phyloP scores from a whole-genome alignment of 2,888 invertebrate species.

The Amiota mariae region DNA sequence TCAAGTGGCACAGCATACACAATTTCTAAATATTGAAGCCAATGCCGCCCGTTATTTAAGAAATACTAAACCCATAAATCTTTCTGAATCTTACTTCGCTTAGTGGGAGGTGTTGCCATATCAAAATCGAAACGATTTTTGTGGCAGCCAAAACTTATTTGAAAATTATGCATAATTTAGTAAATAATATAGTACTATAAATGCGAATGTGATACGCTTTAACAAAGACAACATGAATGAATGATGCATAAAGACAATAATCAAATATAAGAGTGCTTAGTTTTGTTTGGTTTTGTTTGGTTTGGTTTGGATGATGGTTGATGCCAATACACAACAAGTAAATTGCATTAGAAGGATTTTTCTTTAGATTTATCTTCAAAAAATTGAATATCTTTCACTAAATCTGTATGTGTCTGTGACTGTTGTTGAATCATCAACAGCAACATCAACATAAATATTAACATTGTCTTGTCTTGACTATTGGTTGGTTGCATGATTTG shows the following conservation, averaged over 20 bases:
- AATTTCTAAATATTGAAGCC: no score
- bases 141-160: slow-evolving; percentile 14
- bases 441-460: background rate
- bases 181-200: slow-evolving; percentile 14
- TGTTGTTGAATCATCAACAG: background rate
- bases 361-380: background rate
- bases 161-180: slow-evolving; percentile 26
- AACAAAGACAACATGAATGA: background rate
- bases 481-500: background rate
- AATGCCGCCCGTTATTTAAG: background rate
- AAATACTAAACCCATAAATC: background rate
- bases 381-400: no score
- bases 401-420: no score
- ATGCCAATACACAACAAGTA: background rate
- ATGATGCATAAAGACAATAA: no score
- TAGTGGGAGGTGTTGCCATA: slow-evolving; percentile 25
- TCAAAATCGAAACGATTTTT: slow-evolving; percentile 3
- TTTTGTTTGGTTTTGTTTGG: background rate
- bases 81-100: background rate
- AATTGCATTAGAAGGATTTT: slow-evolving; percentile 14
- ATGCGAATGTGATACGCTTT: slow-evolving; percentile 5
- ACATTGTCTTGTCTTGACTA: background rate
- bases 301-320: background rate
- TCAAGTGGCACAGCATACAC: no score
- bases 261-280: background rate